Evolutionary conservation across 2,888 invertebrate species (phyloP).

Genomic region (Nudaria mundana): DNA sequence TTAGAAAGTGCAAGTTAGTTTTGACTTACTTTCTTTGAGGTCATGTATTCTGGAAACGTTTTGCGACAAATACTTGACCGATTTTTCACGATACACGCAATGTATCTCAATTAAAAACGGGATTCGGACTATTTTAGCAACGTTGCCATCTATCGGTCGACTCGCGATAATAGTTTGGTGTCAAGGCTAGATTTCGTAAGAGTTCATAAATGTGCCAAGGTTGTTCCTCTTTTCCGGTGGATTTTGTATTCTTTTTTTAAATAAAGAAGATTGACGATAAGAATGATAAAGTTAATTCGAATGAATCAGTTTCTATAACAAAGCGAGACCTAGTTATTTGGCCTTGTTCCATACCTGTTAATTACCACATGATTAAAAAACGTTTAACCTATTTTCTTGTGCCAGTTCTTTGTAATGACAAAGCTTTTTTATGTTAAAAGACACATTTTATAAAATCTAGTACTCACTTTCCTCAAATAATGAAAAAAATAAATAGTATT

Average conservation of each 20-base stretch:
- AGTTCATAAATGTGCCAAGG: conserved; percentile 65
- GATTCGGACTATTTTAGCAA: conserved; percentile 58
- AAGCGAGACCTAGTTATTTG: conserved; percentile 46
- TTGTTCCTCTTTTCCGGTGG: conserved; percentile 53
- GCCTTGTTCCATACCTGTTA: conserved; percentile 64
- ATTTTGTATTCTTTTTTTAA: conserved; percentile 40
- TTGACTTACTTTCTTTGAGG: conserved; percentile 44
- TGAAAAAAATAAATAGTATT: background rate
- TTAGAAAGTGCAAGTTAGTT: conserved; percentile 39
- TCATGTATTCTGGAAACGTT: conserved; percentile 49
- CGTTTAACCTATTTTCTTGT: conserved; percentile 72
- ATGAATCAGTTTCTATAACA: conserved; percentile 36
- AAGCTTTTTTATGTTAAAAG: background rate
- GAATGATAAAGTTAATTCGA: conserved; percentile 29
- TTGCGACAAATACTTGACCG: conserved; percentile 69
- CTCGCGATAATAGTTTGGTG: conserved; percentile 73
- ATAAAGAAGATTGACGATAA: conserved; percentile 25
- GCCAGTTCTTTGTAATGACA: conserved; percentile 17
- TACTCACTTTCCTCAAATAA: background rate
- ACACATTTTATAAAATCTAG: background rate
- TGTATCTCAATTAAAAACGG: conserved; percentile 58
- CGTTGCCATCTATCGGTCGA: conserved; percentile 67
- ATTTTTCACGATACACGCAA: conserved; percentile 56
- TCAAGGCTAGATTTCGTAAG: conserved; percentile 75
- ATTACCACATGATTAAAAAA: conserved; percentile 74